A percentile compares a stretch with the other conserved stretches of the same genome.
Evolutionary conservation across 2,888 invertebrate species (phyloP).

Genomic region (Pycnomerus fuliginosus): DNA sequence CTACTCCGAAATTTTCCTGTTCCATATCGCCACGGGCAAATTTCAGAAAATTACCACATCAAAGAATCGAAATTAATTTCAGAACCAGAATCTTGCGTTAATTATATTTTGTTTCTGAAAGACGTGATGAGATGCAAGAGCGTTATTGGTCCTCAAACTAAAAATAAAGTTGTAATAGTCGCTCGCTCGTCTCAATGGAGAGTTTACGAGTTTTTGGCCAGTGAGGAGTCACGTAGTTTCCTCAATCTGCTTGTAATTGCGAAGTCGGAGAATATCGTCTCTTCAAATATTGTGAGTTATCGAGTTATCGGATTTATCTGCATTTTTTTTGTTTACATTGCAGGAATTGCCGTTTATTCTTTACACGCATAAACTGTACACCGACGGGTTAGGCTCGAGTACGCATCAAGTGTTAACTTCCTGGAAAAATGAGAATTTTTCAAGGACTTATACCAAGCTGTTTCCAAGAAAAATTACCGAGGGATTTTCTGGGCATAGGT

Average conservation of each 20-base stretch:
- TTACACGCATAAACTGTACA: conserved; percentile 72
- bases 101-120: conserved; percentile 67
- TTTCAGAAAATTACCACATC: conserved; percentile 55
- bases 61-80: conserved; percentile 52
- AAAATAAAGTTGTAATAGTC: conserved; percentile 65
- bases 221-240: conserved; percentile 63
- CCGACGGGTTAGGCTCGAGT: conserved; percentile 73
- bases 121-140: conserved; percentile 62
- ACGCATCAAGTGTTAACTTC: conserved; percentile 67
- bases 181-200: conserved; percentile 75
- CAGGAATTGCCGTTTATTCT: conserved; percentile 71
- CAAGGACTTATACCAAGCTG: conserved; percentile 62
- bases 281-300: conserved; percentile 29
- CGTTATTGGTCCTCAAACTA: conserved; percentile 63
- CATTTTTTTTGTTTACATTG: no score
- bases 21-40: conserved; percentile 63
- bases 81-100: conserved; percentile 56
- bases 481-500: conserved; percentile 75
- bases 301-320: neutral
- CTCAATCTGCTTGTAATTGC: conserved; percentile 70
- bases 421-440: conserved; percentile 66
- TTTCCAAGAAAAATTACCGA: conserved; percentile 68
- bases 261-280: conserved; percentile 59
- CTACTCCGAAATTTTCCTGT: conserved; percentile 60
- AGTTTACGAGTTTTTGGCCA: conserved; percentile 68